These are phyloP conservation scores for Megaceryle alcyon DNA, from an alignment of 2,797 vertebrate species.

Conservation along the genomic window DNA sequence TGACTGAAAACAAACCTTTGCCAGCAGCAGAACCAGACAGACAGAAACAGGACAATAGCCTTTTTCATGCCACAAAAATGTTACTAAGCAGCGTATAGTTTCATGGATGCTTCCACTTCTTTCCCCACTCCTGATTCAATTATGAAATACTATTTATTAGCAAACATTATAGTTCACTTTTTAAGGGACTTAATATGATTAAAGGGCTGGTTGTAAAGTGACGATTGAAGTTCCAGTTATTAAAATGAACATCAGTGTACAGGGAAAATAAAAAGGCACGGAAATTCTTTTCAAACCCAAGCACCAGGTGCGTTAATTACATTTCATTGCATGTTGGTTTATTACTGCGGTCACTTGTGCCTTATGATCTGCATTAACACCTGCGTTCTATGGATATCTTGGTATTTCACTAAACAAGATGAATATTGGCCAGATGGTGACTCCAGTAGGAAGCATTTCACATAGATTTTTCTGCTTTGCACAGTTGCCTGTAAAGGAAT, in stretches of 20 bases:
- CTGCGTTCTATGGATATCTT: slow-evolving; percentile 71
- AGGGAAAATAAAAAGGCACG: slow-evolving; percentile 48
- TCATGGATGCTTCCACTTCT: neutral
- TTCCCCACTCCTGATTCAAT: neutral
- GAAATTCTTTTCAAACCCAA: slow-evolving; percentile 39
- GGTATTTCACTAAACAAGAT: slow-evolving; percentile 75
- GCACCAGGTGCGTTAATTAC: slow-evolving; percentile 78
- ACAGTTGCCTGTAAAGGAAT: slow-evolving; percentile 77
- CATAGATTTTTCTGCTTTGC: slow-evolving; percentile 47
- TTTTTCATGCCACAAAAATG: slow-evolving; percentile 55
- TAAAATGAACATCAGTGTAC: slow-evolving; percentile 9
- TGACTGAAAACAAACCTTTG: slow-evolving; percentile 15
- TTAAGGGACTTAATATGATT: slow-evolving; percentile 28
- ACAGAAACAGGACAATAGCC: slow-evolving; percentile 52
- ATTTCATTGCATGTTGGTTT: slow-evolving; percentile 73
- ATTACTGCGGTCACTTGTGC: slow-evolving; percentile 69
- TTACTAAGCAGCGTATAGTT: neutral
- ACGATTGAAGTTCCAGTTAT: slow-evolving; percentile 20
- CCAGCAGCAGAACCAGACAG: slow-evolving; percentile 11
- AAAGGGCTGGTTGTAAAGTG: neutral
- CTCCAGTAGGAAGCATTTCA: slow-evolving; percentile 73
- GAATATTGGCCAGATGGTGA: slow-evolving; percentile 81
- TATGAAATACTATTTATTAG: slow-evolving; percentile 6
- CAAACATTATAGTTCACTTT: slow-evolving; percentile 25
- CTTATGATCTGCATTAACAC: slow-evolving; percentile 71